Conservation (phyloP, 2,797 vertebrate genomes). For the Carcharodon carcharias region DNA sequence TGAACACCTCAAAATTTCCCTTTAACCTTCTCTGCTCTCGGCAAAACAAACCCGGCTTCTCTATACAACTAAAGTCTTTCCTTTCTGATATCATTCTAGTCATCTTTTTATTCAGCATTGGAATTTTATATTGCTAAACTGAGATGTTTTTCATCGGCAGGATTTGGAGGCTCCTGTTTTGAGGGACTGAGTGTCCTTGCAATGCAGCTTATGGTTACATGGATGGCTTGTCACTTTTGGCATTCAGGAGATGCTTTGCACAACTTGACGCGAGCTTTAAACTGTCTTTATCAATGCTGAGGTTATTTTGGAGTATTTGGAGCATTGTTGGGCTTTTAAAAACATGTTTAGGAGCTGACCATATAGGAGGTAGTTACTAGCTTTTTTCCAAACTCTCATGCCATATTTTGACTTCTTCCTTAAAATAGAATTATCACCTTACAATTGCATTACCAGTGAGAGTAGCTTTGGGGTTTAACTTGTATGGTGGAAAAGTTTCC, state of each 20-base stretch:
- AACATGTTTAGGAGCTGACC: not conserved
- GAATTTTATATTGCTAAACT: not conserved
- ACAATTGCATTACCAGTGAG: not conserved
- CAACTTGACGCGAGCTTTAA: not conserved
- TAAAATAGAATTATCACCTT: not conserved
- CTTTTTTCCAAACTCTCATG: not conserved
- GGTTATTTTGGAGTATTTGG: not conserved
- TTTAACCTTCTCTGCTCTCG: not conserved
- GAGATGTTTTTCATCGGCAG: not conserved
- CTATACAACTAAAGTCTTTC: not conserved
- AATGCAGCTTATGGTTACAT: not conserved
- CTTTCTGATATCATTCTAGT: too few relatives aligned
- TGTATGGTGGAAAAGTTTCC: not conserved
- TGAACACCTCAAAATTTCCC: not conserved
- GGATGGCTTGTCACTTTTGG: not conserved
- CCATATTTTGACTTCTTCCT: not conserved
- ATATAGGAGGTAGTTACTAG: not conserved
- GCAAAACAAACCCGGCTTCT: not conserved
- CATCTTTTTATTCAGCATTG: not conserved
- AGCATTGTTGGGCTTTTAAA: not conserved
- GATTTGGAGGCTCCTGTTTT: not conserved
- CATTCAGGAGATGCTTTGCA: not conserved
- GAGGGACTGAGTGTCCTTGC: not conserved
- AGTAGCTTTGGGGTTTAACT: not conserved
- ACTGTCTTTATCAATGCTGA: not conserved